Evolutionary conservation across 2,888 invertebrate genomes (phyloP), one percentile per base, ranked within the genome.

Genomic region (Teleogryllus oceanicus): DNA sequence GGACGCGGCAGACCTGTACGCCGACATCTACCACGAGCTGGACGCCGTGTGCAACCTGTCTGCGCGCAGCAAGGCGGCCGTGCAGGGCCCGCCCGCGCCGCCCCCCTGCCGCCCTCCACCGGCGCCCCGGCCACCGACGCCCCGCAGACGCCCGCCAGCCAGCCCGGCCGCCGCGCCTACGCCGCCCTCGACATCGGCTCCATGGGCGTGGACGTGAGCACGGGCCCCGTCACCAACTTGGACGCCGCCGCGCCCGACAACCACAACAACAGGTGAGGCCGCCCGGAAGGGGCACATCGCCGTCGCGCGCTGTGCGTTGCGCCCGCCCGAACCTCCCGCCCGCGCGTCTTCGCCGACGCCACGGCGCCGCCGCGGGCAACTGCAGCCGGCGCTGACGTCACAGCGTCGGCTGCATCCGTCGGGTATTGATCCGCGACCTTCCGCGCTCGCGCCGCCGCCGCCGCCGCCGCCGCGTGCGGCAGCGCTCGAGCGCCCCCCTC

Each of bases 161-260:
- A 83, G 83, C 85, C 82, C 78, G 88, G 87, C 74, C 85, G 94
- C 80, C 89, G 92, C 83, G 88, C 90, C 81, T 93, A 93, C 87
- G 92, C 92, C 75, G 88, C 91, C 81, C 88, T 93, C 82, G 92
- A 92, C 86, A 89, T 92, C 82, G 90, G 90, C 82, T 91, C 92
- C 83, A 93, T 93, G 92, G 93, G 93, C 49, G 92, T 93, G 78
- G 92, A 92, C 85, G 88, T 92, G 80, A 90, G 88, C 81, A 90
- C 90, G 76, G 91, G 91, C 50, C 91, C 91, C 16, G 87, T 90
- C 79, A 89, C 89, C 78, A 86, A 84, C 84, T 85, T 80, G 82
- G 88, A 87, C 83, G 87, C 87, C 78, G 87, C 21, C 21, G 77
- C 21, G 10, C n/a, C 87, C 77, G 87, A 87, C 84, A 88, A 88